Base-by-base conservation (phyloP, 2,113 vertebrate genomes). In the Oryzias melastigma region DNA sequence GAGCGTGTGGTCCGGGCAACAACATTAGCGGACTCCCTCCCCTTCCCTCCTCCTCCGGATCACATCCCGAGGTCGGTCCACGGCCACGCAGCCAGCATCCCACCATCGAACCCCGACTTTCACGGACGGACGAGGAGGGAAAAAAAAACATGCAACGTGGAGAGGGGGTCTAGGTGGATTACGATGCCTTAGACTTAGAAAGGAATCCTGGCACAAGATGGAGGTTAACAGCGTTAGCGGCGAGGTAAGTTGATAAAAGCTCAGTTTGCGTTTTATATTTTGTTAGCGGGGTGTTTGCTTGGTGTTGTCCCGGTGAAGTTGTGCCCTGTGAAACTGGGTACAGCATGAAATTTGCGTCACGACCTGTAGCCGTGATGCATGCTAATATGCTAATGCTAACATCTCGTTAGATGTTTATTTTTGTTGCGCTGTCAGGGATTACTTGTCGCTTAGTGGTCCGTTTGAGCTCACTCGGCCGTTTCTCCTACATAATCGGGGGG, bases 151-250 rank as follows among this genome's bases (percentile, higher is more conserved):
- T 91, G 90, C 87, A 88, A 81, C 87, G 77, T 85, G 86, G 80
- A 85, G 76, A 67, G 62, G 80, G 78, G 83, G 77, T 88, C 73
- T 92, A 91, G 86, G 78, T 65, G 29, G 78, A 89, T 77, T 82
- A 94, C 90, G 92, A 92, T 94, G 90, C 92, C 93, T 80, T 93
- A 93, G 88, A 92, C 86, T 73, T 55, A 3, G 75, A 91, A 90
- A 90, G 65, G 89, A 92, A 85, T 87, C 88, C 82, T 90, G 93
- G 92, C 88, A 93, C 90, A 93, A 93, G 90, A 95, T 96, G 94
- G 95, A 96, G 90, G 90, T 94, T 88, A 93, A 90, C 83, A 90
- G 89, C 84, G 87, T 92, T 68, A 88, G 91, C 77, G 82, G 89
- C 69, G 91, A 91, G 90, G 89, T 92, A 87, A 84, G 91, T 88